phyloP scores from a whole-genome alignment of 2,888 invertebrate species.

The Drosophila tanythrix region DNA sequence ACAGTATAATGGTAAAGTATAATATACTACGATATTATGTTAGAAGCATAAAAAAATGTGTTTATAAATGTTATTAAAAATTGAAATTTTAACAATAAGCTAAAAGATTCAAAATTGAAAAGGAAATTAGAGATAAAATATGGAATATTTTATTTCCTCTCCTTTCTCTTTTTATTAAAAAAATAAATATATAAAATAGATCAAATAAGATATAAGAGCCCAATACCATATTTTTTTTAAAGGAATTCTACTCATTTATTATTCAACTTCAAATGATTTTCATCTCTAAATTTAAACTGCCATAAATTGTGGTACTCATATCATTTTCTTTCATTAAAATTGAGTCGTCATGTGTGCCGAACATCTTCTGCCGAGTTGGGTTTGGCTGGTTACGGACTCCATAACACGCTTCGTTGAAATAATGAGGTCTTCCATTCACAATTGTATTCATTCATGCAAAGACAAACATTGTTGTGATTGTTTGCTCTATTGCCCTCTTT shows the following conservation, averaged over 20 bases:
- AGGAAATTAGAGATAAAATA: neutral
- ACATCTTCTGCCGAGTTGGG: neutral
- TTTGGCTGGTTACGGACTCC: neutral
- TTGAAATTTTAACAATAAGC: neutral
- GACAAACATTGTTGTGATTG: constrained; percentile 40
- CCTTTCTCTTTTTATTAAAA: neutral
- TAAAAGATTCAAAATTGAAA: neutral
- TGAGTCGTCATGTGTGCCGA: neutral
- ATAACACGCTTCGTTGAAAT: constrained; percentile 17
- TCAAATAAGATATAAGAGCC: neutral
- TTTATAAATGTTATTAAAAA: neutral
- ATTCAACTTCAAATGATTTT: neutral
- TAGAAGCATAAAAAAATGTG: too few species aligned
- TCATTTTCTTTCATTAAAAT: neutral
- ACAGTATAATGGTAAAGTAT: too few species aligned
- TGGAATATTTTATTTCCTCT: neutral
- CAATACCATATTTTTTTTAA: neutral
- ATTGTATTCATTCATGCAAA: constrained; percentile 18
- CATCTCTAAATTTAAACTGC: neutral
- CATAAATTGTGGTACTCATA: neutral
- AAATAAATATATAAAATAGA: neutral
- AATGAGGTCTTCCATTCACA: constrained; percentile 49
- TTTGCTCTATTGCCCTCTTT: neutral
- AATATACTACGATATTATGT: too few species aligned
- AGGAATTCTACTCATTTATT: neutral